phyloP scores from a whole-genome alignment of 1,140 invertebrate species.

The Zelostemma sp. region DNA sequence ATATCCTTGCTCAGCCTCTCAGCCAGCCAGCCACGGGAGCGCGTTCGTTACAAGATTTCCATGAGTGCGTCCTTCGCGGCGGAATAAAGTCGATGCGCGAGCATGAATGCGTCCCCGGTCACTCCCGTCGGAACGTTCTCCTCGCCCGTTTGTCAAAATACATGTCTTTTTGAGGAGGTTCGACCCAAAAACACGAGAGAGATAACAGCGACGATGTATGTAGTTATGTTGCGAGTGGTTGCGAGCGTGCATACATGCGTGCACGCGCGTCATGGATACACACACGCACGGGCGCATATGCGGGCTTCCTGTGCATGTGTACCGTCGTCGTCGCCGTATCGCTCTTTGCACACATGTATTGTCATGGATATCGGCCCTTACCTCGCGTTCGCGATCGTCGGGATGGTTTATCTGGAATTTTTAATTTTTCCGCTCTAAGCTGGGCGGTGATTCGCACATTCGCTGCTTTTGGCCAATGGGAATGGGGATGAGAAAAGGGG shows the following conservation, averaged over 20 bases:
- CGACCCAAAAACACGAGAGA: slow-evolving; percentile 37
- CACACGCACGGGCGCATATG: slow-evolving; percentile 24
- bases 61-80: slow-evolving; percentile 35
- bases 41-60: slow-evolving; percentile 36
- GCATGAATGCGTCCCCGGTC: slow-evolving; percentile 33
- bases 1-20: slow-evolving; percentile 18
- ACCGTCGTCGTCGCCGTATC: neutral
- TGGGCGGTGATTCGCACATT: too few species aligned
- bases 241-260: slow-evolving; percentile 26
- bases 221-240: slow-evolving; percentile 2
- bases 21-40: slow-evolving; percentile 26
- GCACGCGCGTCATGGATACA: slow-evolving; percentile 26
- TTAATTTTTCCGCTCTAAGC: too few species aligned
- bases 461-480: too few species aligned
- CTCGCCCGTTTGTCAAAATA: slow-evolving; percentile 36
- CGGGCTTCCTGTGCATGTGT: neutral
- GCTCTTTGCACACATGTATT: neutral
- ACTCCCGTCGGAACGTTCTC: slow-evolving; percentile 21
- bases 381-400: too few species aligned
- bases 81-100: slow-evolving; percentile 30
- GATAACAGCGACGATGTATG: slow-evolving; percentile 26
- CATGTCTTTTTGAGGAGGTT: slow-evolving; percentile 29
- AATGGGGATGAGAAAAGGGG: too few species aligned
- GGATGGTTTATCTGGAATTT: too few species aligned
- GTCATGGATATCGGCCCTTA: neutral